Evolutionary conservation across 2,797 vertebrate species (phyloP).

Genomic region (Leptatherina wallacei): DNA sequence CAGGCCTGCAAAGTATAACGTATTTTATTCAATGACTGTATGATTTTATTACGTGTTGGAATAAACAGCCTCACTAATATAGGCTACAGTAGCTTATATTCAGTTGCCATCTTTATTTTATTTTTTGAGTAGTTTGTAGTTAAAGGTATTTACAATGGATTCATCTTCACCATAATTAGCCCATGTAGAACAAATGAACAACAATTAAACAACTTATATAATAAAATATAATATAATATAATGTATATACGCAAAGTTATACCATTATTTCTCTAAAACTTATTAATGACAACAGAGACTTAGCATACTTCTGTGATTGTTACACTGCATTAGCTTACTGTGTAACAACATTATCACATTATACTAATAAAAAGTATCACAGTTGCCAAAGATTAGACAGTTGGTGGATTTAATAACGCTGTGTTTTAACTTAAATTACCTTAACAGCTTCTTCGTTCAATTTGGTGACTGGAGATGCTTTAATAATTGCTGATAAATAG

Average conservation of each 20-base stretch:
- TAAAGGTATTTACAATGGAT: neutral
- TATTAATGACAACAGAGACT: neutral
- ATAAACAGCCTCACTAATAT: neutral
- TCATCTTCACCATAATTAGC: neutral
- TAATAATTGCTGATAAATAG: neutral
- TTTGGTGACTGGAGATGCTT: neutral
- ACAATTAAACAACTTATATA: neutral
- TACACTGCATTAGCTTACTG: neutral
- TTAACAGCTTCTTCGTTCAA: no score
- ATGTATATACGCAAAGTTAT: no score
- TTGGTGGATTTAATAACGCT: neutral
- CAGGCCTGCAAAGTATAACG: neutral
- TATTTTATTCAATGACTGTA: no score
- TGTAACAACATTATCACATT: neutral
- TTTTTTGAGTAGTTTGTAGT: neutral
- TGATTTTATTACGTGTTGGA: neutral
- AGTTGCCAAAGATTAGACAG: neutral
- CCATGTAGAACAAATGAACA: neutral
- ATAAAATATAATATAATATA: no score
- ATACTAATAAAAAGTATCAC: neutral
- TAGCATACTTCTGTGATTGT: neutral
- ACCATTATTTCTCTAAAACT: neutral
- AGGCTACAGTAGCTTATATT: no score
- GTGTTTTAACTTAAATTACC: neutral
- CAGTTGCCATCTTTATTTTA: neutral